phyloP scores from a whole-genome alignment of 2,797 vertebrate genomes.

The Danio kyathit region DNA sequence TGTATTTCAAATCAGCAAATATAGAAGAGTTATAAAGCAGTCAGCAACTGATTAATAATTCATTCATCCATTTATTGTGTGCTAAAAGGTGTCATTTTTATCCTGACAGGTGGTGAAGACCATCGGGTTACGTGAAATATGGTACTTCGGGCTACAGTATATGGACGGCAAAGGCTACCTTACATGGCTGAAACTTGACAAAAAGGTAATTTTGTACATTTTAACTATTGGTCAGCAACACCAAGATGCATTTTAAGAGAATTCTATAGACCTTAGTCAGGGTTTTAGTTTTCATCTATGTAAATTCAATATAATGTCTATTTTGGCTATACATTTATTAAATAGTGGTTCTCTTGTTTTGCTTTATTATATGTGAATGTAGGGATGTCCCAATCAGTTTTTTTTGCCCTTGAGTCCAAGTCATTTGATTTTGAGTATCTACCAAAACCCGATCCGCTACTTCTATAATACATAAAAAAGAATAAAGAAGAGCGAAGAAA shows the following conservation, averaged over 20 bases:
- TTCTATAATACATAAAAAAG: too few relatives aligned
- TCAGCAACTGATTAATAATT: conserved; percentile 9
- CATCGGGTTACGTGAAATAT: conserved; percentile 92
- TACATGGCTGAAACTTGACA: conserved; percentile 96
- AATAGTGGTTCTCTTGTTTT: not conserved
- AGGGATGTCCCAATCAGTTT: too few relatives aligned
- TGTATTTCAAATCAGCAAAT: conserved; percentile 1
- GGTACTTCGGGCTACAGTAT: conserved; percentile 98
- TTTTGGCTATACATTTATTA: not conserved
- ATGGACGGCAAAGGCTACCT: conserved; percentile 90
- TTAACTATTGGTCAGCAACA: too few relatives aligned
- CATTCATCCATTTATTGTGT: conserved; percentile 2
- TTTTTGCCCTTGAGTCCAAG: too few relatives aligned
- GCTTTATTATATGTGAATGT: not conserved
- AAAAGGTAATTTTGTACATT: conserved; percentile 91
- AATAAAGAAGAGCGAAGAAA: too few relatives aligned
- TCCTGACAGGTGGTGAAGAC: conserved; percentile 93
- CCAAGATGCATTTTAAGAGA: too few relatives aligned
- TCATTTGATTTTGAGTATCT: too few relatives aligned
- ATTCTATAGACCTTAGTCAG: too few relatives aligned
- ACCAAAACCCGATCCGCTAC: too few relatives aligned
- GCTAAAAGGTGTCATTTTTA: not conserved
- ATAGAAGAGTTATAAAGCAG: not conserved
- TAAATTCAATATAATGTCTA: not conserved
- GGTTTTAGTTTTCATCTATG: not conserved